These are phyloP conservation scores for Galaxias olidus DNA, from an alignment of 2,797 vertebrate species.

Conservation along the genomic window DNA sequence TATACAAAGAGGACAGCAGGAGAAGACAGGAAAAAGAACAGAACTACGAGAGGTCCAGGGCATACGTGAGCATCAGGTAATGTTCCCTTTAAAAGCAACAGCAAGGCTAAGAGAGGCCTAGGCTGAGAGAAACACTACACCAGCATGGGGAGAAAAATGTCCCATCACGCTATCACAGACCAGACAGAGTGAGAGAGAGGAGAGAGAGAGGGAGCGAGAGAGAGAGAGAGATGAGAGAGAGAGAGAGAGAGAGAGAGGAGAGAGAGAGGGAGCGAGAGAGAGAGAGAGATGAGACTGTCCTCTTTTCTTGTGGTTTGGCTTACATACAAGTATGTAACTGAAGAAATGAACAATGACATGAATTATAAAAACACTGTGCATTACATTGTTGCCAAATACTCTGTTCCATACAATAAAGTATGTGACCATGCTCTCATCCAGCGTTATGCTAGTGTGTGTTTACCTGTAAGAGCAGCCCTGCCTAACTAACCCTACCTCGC, in stretches of 20 bases:
- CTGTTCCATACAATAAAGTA: no score
- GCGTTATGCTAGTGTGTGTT: conserved; percentile 19
- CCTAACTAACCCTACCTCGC: no score
- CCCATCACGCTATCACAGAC: no score
- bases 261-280: background rate
- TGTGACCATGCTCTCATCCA: background rate
- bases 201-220: conserved; percentile 10
- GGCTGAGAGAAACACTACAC: conserved; percentile 8
- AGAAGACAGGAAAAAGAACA: background rate
- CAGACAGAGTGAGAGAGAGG: conserved; percentile 16
- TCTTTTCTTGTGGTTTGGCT: no score
- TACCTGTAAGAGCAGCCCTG: conserved; percentile 24
- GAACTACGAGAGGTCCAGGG: background rate
- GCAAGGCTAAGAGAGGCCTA: background rate
- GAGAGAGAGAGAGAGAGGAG: background rate
- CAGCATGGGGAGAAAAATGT: conserved; percentile 10
- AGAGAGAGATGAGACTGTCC: background rate
- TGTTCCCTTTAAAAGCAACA: conserved; percentile 3
- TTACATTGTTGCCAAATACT: no score
- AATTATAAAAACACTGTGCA: no score
- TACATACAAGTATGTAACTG: no score
- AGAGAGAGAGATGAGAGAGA: background rate
- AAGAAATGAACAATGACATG: no score
- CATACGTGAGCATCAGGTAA: background rate
- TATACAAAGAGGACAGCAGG: background rate